Evolutionary conservation across 2,797 vertebrate species (phyloP), one percentile per base, ranked within the genome.

Genomic region (Thalassophryne amazonica): DNA sequence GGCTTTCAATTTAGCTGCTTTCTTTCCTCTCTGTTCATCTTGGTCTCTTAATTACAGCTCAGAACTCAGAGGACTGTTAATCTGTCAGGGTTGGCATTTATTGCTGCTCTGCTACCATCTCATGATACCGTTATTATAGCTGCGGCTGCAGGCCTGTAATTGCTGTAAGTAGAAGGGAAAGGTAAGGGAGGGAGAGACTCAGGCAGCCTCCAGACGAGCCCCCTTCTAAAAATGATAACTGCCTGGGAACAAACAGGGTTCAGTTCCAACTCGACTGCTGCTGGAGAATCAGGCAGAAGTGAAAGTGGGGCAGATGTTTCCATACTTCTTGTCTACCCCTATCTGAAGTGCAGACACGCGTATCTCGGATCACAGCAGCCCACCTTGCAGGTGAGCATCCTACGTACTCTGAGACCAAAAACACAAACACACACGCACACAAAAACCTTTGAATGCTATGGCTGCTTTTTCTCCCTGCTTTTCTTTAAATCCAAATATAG

Each of bases 51-150:
- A 91, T 91, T 91, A 90, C 88, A 91, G 86, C 69, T 86, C 72
- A 80, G 76, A 34, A 73, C 64, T 75, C 56, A 75, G 76, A 75
- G 69, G 84, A 79, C 87, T 87, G 86, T 92, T 88, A 89, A 91
- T 91, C 90, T 91, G 86, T 91, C 89, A 88, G 74, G 81, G 81
- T 75, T 69, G 82, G 81, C 72, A 89, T 89, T 92, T 91, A 91
- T 85, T 89, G 89, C 85, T 66, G 79, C 79, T 86, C 69, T 88
- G 83, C 84, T 83, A 85, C 88, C 86, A 88, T 88, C 84, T 86
- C 82, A 90, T 92, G 89, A 89, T 91, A 83, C 85, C 72, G 69
- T 87, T 90, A 91, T 92, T 90, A 92, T 91, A 91, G 89, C 85
- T 84, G 85, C 62, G 86, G 82, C 69, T 67, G 67, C 45, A 88